Base-by-base conservation (phyloP, 2,113 vertebrate genomes). In the Grammomys dolichurus region DNA sequence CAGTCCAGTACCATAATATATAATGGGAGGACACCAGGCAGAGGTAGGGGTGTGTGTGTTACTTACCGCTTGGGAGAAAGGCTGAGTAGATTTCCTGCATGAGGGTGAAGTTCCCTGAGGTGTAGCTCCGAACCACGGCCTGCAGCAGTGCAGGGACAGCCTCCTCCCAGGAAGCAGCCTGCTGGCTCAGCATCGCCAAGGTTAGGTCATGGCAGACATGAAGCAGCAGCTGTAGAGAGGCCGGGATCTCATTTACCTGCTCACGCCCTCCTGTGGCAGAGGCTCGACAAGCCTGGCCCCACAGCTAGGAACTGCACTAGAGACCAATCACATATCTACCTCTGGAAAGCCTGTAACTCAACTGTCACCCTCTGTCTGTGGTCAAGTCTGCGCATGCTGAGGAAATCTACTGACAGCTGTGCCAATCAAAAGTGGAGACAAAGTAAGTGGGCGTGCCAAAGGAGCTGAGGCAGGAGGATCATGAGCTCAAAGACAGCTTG, bases 131-230 rank as follows among this genome's bases (percentile, higher is more conserved):
- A 9, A 98, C 96, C 89, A 99, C 98, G 0, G 99, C 98, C 76
- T 87, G 97, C 89, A 99, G 99, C 60, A 99, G 90, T 7, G 98
- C 98, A 91, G 98, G 98, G 5, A 99, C 97, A 31, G 98, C 95
- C 77, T 98, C 98, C 0, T 96, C 97, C 94, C 98, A 99, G 13
- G 96, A 94, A 7, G 97, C 98, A 13, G 92, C 75, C 4, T 98
- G 96, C 87, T 97, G 98, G 97, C 98, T 99, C 95, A 99, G 96
- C 51, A 98, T 87, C 1, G 98, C 98, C 0, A 99, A 97, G 10
- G 99, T 98, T 97, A 99, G 96, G 70, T 99, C 99, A 75, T 99
- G 98, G n/a, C 99, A 99, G 7, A 99, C 91, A 9, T 99, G 98
- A 97, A 99, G 98, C 96, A 99, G 98, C 67, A 99, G 98, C 99